These are phyloP conservation scores for Otocyon megalotis DNA, from an alignment of 2,113 vertebrate species.

Conservation along the genomic window DNA sequence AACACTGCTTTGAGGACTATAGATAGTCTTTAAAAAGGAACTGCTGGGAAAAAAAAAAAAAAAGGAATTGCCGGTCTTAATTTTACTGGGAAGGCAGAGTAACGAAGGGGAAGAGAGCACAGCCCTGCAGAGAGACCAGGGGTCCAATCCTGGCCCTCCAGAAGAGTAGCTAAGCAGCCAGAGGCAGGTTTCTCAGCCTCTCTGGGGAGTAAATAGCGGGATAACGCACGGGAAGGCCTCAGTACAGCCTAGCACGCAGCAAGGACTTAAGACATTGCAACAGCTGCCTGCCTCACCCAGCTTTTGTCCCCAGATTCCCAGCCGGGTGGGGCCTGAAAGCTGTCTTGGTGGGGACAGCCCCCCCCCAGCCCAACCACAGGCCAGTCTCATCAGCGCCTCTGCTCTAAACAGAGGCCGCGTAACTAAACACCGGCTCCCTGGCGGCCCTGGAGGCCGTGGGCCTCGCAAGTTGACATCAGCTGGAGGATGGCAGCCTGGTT, in stretches of 20 bases:
- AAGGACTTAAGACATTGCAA: accelerated
- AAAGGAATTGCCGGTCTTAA: not conserved
- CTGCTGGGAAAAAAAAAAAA: not conserved
- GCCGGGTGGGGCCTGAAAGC: not conserved
- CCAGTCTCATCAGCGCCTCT: not conserved
- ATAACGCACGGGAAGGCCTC: accelerated
- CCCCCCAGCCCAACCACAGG: not conserved
- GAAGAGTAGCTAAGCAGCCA: not conserved
- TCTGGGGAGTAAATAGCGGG: not conserved
- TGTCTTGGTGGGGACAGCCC: not conserved
- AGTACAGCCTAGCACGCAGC: not conserved
- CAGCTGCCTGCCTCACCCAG: not conserved
- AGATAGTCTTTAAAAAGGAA: not conserved
- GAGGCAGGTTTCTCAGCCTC: not conserved
- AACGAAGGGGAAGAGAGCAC: no score
- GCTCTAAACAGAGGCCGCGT: not conserved
- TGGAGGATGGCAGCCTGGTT: not conserved
- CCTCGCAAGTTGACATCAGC: not conserved
- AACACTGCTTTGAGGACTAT: not conserved
- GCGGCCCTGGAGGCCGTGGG: not conserved
- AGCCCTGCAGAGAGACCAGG: not conserved
- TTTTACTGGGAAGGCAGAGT: not conserved
- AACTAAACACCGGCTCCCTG: not conserved
- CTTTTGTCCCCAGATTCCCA: not conserved
- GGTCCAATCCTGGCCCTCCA: not conserved